These are phyloP conservation scores for Cecidostiba fungosa DNA, from an alignment of 2,888 invertebrate genomes.

Conservation along the genomic window DNA sequence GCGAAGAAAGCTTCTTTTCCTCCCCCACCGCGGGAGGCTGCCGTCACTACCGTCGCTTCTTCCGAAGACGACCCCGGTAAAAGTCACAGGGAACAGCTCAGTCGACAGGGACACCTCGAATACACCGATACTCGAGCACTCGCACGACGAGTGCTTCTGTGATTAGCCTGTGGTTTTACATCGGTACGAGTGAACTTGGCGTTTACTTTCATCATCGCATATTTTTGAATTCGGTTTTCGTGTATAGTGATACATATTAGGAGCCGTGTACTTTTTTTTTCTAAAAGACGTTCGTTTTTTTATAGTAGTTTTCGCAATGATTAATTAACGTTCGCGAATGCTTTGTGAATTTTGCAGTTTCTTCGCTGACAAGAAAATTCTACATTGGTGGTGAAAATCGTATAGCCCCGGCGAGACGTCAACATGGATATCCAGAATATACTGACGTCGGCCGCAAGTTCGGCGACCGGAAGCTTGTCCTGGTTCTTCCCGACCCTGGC, in stretches of 20 bases:
- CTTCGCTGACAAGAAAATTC: background rate
- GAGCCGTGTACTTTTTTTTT: background rate
- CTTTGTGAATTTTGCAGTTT: constrained; percentile 37
- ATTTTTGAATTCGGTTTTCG: background rate
- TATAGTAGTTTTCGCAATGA: too few species aligned
- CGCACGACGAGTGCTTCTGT: background rate
- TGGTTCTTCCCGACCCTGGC: constrained; percentile 93
- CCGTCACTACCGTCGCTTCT: constrained; percentile 12
- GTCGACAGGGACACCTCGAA: constrained; percentile 31
- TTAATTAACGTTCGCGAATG: background rate
- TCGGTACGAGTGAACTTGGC: background rate
- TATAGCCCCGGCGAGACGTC: background rate
- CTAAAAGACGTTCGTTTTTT: background rate
- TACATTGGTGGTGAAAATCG: background rate
- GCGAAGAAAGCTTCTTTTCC: constrained; percentile 44
- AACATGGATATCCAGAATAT: constrained; percentile 75
- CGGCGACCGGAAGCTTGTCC: constrained; percentile 85
- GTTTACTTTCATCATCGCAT: background rate
- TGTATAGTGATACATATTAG: background rate
- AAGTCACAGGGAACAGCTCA: constrained; percentile 55
- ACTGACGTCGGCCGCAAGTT: constrained; percentile 71
- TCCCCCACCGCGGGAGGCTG: constrained; percentile 55
- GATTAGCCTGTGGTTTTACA: background rate
- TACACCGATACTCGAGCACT: background rate
- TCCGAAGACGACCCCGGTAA: constrained; percentile 44